Percentiles rank a stretch among this genome's conserved stretches.
Conservation (phyloP, 2,797 vertebrate species). For the Hozukius guyotensis region DNA sequence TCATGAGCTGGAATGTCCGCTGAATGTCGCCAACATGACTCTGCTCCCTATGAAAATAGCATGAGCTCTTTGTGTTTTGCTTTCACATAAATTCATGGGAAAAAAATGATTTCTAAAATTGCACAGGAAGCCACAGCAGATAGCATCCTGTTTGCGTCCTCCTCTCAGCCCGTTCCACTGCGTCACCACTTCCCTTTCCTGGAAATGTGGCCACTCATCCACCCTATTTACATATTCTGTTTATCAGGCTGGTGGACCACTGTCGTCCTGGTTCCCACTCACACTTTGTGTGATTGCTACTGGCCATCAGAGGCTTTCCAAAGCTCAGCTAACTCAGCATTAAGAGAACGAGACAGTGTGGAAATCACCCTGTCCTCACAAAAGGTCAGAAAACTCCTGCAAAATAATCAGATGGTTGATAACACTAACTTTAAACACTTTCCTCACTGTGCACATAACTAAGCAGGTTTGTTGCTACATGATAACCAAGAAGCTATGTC, state of each 20-base stretch:
- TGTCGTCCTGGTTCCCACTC: conserved; percentile 21
- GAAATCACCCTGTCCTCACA: not conserved
- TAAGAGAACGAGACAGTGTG: not conserved
- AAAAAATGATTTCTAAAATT: conserved; percentile 76
- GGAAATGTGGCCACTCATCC: conserved; percentile 78
- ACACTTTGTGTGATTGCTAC: conserved; percentile 12
- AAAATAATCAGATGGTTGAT: not conserved
- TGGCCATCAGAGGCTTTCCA: not conserved
- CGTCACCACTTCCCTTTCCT: conserved; percentile 84
- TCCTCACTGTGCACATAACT: not conserved
- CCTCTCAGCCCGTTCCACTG: conserved; percentile 74
- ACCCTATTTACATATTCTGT: conserved; percentile 71
- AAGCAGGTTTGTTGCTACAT: not conserved
- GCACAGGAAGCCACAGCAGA: conserved; percentile 82
- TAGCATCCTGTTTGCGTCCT: conserved; percentile 85
- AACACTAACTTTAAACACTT: not conserved
- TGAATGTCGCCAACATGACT: conserved; percentile 8
- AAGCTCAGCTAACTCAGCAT: not conserved
- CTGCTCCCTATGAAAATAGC: not conserved
- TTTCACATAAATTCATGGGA: conserved; percentile 72
- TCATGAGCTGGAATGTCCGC: conserved; percentile 12
- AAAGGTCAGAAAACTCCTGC: not conserved
- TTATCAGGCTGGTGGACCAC: conserved; percentile 36
- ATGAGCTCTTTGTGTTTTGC: conserved; percentile 18
- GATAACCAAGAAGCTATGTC: not conserved